Conservation (phyloP, 2,797 vertebrate species). For the Pogonophryne albipinna region DNA sequence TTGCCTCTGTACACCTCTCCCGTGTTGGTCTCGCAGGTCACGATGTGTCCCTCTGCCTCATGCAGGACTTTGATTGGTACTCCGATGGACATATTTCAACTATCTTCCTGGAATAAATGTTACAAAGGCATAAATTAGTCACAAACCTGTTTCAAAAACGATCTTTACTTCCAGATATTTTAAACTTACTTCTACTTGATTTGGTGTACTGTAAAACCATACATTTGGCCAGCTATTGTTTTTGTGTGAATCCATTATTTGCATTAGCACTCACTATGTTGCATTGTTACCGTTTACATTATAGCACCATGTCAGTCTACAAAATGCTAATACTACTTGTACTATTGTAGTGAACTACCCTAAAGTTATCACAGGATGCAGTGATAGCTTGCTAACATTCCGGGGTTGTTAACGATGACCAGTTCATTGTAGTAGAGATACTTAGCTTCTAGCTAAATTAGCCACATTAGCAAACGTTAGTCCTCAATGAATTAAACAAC, state of each 20-base stretch:
- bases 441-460: slow-evolving; percentile 28
- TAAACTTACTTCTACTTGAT: accelerated
- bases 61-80: slow-evolving; percentile 98
- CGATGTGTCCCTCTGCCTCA: slow-evolving; percentile 97
- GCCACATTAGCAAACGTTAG: slow-evolving; percentile 43
- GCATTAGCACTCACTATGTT: too few relatives aligned
- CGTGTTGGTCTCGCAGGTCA: slow-evolving; percentile 98
- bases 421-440: neutral
- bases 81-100: slow-evolving; percentile 92
- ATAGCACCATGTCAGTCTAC: too few relatives aligned
- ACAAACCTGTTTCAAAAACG: too few relatives aligned
- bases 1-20: slow-evolving; percentile 98
- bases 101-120: slow-evolving; percentile 22
- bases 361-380: accelerated
- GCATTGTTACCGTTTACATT: neutral
- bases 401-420: accelerated
- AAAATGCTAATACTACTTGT: accelerated
- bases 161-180: neutral
- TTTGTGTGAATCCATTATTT: accelerated
- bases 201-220: accelerated
- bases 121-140: neutral
- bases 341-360: accelerated
- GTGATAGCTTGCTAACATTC: accelerated
- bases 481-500: neutral
- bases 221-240: accelerated